Conservation (phyloP, 2,888 invertebrate genomes). For the Diaprepes abbreviatus region DNA sequence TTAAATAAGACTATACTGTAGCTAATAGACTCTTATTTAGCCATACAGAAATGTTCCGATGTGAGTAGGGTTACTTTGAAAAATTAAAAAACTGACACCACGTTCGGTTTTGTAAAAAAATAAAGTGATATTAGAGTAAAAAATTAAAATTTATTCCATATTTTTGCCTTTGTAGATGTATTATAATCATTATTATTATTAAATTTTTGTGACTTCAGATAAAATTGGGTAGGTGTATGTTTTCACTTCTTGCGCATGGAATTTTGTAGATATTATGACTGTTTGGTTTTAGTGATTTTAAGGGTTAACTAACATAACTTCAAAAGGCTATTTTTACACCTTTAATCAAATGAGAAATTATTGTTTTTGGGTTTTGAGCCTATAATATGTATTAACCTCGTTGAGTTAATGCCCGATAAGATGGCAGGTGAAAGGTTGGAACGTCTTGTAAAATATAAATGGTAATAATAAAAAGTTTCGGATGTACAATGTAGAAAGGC, state of each 20-base stretch:
- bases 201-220: background rate
- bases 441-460: too few relatives aligned
- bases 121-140: conserved; percentile 39
- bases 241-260: conserved; percentile 1
- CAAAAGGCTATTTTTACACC: too few relatives aligned
- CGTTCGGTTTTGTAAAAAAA: conserved; percentile 24
- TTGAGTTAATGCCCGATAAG: too few relatives aligned
- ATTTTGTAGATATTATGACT: background rate
- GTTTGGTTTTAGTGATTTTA: too few relatives aligned
- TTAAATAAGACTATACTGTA: conserved; percentile 26
- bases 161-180: conserved; percentile 23
- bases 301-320: background rate
- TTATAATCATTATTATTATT: conserved; percentile 4
- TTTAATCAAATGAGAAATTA: too few relatives aligned
- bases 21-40: conserved; percentile 30
- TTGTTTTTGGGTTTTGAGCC: too few relatives aligned
- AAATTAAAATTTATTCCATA: conserved; percentile 17
- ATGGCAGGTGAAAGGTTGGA: too few relatives aligned
- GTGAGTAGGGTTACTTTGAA: conserved; percentile 17
- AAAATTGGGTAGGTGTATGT: conserved; percentile 2
- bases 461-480: too few relatives aligned
- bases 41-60: conserved; percentile 33
- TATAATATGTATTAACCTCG: too few relatives aligned
- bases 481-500: too few relatives aligned
- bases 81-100: background rate